phyloP scores from a whole-genome alignment of 2,113 vertebrate species.

The Sylvietta virens region DNA sequence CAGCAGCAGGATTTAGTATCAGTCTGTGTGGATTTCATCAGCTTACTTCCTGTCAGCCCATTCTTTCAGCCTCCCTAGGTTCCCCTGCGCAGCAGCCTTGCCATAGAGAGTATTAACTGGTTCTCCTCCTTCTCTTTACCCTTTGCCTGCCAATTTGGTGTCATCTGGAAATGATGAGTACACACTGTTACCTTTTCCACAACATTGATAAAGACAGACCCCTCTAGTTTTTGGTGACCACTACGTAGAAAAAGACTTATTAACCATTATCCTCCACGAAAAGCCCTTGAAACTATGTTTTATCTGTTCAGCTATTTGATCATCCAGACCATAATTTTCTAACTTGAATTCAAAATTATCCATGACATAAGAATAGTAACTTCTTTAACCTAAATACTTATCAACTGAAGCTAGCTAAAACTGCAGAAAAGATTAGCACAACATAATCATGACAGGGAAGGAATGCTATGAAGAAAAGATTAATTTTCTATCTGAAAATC shows the following conservation, averaged over 20 bases:
- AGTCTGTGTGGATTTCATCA: background rate
- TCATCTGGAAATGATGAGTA: background rate
- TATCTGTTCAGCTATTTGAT: background rate
- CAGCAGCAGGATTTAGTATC: background rate
- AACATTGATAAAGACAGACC: background rate
- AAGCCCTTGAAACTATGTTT: background rate
- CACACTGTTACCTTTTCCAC: background rate
- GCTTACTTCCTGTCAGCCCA: background rate
- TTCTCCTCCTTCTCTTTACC: background rate
- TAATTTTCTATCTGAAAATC: background rate
- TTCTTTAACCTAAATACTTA: background rate
- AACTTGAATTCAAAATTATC: background rate
- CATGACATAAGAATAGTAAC: background rate
- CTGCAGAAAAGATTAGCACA: background rate
- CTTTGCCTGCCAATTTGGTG: background rate
- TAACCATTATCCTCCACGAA: background rate
- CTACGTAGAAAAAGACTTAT: background rate
- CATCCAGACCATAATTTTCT: background rate
- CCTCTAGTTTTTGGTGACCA: background rate
- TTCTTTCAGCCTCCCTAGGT: background rate
- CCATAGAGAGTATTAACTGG: background rate
- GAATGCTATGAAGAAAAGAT: background rate
- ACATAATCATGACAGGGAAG: background rate
- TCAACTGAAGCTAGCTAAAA: background rate
- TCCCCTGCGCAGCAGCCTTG: background rate